Evolutionary conservation across 1,140 invertebrate genomes (phyloP), one percentile per base, ranked within the genome.

Genomic region (Plodia interpunctella): DNA sequence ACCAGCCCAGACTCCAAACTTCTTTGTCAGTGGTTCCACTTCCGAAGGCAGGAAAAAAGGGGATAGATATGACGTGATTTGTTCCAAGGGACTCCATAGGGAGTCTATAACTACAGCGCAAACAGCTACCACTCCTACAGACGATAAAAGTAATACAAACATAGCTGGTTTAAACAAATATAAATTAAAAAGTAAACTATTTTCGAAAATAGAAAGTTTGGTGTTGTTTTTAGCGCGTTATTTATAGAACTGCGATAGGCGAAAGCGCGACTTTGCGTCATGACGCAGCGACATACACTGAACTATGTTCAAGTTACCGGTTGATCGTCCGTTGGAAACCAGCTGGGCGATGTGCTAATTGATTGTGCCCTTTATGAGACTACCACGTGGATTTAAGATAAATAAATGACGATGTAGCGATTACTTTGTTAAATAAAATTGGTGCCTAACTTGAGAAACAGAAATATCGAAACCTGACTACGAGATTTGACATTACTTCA

Each of bases 1-100:
- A 92, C 91, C 91, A 65, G 91, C 91, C 91, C 91, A 92, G 63
- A 90, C 82, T 72, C 91, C 91, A 69, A 83, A 92, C 69, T 88
- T 91, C 61, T 91, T 91, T 25, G 85, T 60, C 65, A 92, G 66
- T 4, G 84, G 81, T 65, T 90, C 80, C 53, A 91, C 91, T 64
- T 91, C 83, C 18, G 87, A 74, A 4, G 91, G 91, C 72, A 91
- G 86, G 65, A 92, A 92, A 64, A 90, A 92, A 25, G 91, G 91
- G 74, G 88, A 90, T 60, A 92, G 71, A 73, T 91, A 65, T 2
- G 90, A 88, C 58, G 88, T 87, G 18, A 90, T 66, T 54, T 92
- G 74, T 52, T 88, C 79, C 51, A 91, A 59, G 17, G 90, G 57
- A 64, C 91, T 92, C 82, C 88, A 91, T 10, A 92, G 73, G 25